A percentile compares a stretch with the other conserved stretches of the same genome.
Conservation (phyloP, 2,888 invertebrate species). For the Diaprepes abbreviatus region DNA sequence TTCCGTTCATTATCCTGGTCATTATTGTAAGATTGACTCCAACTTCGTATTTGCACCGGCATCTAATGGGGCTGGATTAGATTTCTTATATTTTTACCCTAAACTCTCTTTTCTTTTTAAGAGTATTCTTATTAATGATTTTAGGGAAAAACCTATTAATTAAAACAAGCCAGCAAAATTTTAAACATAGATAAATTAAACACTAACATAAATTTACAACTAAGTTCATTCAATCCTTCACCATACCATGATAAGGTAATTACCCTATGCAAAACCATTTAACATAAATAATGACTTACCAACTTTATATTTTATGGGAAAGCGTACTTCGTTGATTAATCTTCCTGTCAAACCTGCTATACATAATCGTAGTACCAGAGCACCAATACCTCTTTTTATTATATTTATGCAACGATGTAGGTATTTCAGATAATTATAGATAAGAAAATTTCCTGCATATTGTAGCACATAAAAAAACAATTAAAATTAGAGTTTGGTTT, state of each 20-base stretch:
- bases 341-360: slow-evolving; percentile 23
- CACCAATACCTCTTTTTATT: slow-evolving; percentile 8
- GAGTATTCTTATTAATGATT: no score
- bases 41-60: no score
- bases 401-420: slow-evolving; percentile 12
- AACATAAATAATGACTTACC: slow-evolving; percentile 35
- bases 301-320: slow-evolving; percentile 39
- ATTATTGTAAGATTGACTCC: no score
- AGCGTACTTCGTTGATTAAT: slow-evolving; percentile 35
- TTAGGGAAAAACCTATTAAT: background rate
- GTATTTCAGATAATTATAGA: slow-evolving; percentile 16
- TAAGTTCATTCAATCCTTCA: background rate
- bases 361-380: slow-evolving; percentile 10
- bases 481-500: background rate
- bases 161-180: background rate
- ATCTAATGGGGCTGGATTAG: no score
- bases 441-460: slow-evolving; percentile 6
- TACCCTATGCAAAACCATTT: slow-evolving; percentile 27
- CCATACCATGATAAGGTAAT: slow-evolving; percentile 26
- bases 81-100: no score
- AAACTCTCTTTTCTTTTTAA: no score
- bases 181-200: background rate
- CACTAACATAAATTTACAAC: background rate
- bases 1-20: no score
- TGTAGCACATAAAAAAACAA: background rate